Evolutionary conservation across 1,140 invertebrate species (phyloP).

Genomic region (Brachionus calyciflorus): DNA sequence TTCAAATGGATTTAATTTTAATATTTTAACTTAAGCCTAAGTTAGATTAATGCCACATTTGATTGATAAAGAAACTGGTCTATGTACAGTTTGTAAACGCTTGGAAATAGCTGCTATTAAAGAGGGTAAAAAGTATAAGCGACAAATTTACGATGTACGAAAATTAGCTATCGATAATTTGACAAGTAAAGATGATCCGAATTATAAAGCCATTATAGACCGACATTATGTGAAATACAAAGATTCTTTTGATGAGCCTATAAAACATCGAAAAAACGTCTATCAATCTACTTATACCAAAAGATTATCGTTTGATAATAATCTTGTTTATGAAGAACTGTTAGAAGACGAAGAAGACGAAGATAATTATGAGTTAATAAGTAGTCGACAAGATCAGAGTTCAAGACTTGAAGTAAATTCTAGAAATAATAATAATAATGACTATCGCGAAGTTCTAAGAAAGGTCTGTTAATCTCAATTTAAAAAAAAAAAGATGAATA

Average conservation of each 20-base stretch:
- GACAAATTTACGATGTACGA: constrained; percentile 36
- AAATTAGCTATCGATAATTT: constrained; percentile 44
- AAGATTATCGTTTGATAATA: neutral
- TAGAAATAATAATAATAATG: neutral
- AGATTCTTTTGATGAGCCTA: constrained; percentile 14
- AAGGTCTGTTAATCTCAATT: constrained; percentile 15
- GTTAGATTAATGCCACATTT: constrained; percentile 34
- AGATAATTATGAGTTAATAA: neutral
- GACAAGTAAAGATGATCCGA: constrained; percentile 24
- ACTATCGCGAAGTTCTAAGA: neutral
- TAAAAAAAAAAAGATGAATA: no score
- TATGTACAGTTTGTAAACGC: constrained; percentile 20
- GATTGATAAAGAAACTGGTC: constrained; percentile 45
- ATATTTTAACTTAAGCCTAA: neutral
- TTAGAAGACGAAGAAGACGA: neutral
- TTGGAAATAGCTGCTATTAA: constrained; percentile 39
- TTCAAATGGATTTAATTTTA: neutral
- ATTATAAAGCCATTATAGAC: constrained; percentile 24
- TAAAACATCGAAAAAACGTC: neutral
- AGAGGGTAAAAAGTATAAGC: constrained; percentile 43
- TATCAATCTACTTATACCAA: neutral
- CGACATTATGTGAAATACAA: constrained; percentile 42
- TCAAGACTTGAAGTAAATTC: neutral
- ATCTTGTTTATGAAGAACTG: neutral
- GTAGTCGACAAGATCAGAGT: neutral